Evolutionary conservation across 2,113 vertebrate species (phyloP).

Genomic region (Cebus imitator): DNA sequence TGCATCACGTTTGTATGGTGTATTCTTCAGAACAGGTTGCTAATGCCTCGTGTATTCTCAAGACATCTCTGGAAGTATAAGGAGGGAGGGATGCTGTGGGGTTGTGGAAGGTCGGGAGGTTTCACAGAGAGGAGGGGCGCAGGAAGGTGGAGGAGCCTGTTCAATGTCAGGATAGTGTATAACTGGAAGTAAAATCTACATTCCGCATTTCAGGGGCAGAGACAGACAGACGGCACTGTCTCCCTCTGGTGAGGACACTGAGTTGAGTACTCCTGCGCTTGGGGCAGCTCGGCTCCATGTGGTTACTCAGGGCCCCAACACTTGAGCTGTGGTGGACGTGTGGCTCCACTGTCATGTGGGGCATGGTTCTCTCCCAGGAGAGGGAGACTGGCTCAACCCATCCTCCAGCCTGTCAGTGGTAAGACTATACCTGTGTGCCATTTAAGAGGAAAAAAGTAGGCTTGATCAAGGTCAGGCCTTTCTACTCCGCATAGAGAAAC

Average conservation of each 20-base stretch:
- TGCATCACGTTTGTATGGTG: fast-evolving
- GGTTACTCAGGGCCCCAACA: neutral
- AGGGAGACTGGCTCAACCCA: neutral
- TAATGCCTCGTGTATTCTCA: neutral
- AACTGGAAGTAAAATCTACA: fast-evolving
- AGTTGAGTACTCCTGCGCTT: neutral
- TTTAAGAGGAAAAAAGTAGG: neutral
- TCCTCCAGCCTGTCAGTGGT: too few relatives aligned
- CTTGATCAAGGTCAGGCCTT: fast-evolving
- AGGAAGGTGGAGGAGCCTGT: too few relatives aligned
- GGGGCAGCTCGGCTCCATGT: neutral
- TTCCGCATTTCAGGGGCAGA: neutral
- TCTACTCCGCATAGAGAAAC: neutral
- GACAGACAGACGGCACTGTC: neutral
- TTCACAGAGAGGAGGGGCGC: fast-evolving
- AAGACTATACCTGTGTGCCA: fast-evolving
- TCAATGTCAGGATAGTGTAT: fast-evolving
- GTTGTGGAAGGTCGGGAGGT: fast-evolving
- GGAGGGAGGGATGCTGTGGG: neutral
- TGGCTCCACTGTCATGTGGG: neutral
- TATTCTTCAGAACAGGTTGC: neutral
- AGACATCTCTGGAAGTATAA: fast-evolving
- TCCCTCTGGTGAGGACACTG: neutral
- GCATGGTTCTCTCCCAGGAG: neutral
- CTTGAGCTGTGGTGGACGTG: fast-evolving